phyloP scores from a whole-genome alignment of 1,140 invertebrate genomes.

The Mactra quadrangularis region DNA sequence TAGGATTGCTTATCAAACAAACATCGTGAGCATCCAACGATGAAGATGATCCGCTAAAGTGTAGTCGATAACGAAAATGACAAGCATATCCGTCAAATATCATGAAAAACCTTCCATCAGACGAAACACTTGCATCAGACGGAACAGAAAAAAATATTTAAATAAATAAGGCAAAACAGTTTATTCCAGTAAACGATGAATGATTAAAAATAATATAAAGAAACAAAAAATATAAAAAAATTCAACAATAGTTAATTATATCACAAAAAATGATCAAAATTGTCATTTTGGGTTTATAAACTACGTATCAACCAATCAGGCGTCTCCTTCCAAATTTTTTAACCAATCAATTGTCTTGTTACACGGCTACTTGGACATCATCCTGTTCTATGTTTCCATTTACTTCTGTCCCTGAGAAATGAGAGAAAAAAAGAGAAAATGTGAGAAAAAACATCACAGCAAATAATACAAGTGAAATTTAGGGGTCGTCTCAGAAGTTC shows the following conservation, averaged over 20 bases:
- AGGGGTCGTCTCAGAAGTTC: constrained; percentile 10
- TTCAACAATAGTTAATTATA: background rate
- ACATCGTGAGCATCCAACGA: too few relatives aligned
- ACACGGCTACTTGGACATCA: constrained; percentile 33
- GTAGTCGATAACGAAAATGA: too few relatives aligned
- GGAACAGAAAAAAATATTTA: background rate
- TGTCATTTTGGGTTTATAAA: background rate
- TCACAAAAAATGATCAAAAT: constrained; percentile 1
- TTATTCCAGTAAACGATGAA: too few relatives aligned
- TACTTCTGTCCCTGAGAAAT: constrained; percentile 56
- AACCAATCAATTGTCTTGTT: constrained; percentile 3
- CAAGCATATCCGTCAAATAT: too few relatives aligned
- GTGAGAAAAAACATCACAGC: constrained; percentile 39
- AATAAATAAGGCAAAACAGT: background rate
- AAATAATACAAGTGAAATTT: constrained; percentile 5
- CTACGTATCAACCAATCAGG: constrained; percentile 12
- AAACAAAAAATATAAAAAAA: background rate
- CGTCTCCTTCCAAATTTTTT: constrained; percentile 18
- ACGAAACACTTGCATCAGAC: background rate
- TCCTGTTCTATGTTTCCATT: constrained; percentile 46
- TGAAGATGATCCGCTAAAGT: too few relatives aligned
- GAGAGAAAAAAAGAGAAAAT: constrained; percentile 42
- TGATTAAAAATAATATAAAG: background rate
- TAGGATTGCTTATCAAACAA: too few relatives aligned
- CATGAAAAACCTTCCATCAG: too few relatives aligned